Evolutionary conservation across 1,140 invertebrate genomes (phyloP).

Genomic region (Polypedilum vanderplanki): DNA sequence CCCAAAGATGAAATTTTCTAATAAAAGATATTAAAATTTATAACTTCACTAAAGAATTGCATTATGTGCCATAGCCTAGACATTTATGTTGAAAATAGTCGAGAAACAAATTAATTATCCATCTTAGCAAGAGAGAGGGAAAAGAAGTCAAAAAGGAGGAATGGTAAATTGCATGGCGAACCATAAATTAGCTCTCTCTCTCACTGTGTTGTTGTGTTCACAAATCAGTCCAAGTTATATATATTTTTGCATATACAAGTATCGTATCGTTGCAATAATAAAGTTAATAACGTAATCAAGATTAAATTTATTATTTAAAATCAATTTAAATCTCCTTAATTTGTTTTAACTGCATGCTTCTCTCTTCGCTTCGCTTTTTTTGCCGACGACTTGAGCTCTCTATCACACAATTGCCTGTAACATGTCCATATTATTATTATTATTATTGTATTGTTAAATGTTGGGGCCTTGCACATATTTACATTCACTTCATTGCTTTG

Average conservation of each 20-base stretch:
- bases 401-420: neutral
- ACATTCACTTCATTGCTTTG: neutral
- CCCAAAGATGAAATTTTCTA: no score
- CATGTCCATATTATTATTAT: neutral
- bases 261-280: conserved; percentile 2
- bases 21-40: conserved; percentile 28
- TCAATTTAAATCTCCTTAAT: conserved; percentile 29
- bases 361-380: no score
- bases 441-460: no score
- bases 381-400: conserved; percentile 25
- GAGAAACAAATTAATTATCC: conserved; percentile 27
- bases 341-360: conserved; percentile 25
- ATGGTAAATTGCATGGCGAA: neutral
- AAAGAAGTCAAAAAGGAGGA: neutral
- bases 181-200: neutral
- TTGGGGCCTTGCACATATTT: neutral
- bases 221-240: conserved; percentile 3
- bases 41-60: neutral
- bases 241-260: neutral
- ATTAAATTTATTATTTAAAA: conserved; percentile 29
- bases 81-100: conserved; percentile 7
- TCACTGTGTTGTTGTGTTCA: neutral
- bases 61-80: conserved; percentile 14
- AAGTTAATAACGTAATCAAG: conserved; percentile 29
- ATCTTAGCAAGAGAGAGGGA: neutral